These are phyloP conservation scores for Apamea monoglypha DNA, from an alignment of 2,888 invertebrate species.

Conservation along the genomic window DNA sequence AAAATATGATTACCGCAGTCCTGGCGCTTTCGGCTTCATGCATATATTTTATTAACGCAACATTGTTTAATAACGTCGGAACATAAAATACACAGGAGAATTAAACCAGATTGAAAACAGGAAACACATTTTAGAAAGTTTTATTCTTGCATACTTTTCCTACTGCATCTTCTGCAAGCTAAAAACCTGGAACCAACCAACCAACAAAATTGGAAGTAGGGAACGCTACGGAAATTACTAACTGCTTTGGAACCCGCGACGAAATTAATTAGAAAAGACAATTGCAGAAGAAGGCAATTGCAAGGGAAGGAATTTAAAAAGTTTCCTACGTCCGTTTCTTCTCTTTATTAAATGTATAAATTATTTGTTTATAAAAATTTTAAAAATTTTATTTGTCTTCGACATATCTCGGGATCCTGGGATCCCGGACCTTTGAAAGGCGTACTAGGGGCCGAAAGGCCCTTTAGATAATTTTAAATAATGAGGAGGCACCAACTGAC, in stretches of 20 bases:
- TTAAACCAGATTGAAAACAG: not conserved
- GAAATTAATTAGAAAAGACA: conserved; percentile 11
- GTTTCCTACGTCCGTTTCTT: not conserved
- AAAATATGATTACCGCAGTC: too few species aligned
- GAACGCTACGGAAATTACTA: not conserved
- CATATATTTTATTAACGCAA: conserved; percentile 24
- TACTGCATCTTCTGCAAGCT: not conserved
- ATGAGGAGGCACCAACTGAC: too few species aligned
- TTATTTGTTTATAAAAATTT: not conserved
- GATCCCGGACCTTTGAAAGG: too few species aligned
- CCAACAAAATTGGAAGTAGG: not conserved
- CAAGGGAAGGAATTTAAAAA: too few species aligned
- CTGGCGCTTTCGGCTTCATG: not conserved
- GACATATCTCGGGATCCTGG: too few species aligned
- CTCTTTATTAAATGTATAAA: not conserved
- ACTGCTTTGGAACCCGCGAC: conserved; percentile 1
- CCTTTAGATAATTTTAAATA: too few species aligned
- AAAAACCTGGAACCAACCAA: not conserved
- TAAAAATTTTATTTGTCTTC: too few species aligned
- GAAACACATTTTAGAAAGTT: conserved; percentile 8
- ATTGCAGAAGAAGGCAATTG: not conserved
- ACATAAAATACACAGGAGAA: not conserved
- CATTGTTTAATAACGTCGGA: conserved; percentile 6
- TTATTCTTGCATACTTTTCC: not conserved
- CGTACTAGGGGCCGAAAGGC: too few species aligned